phyloP scores from a whole-genome alignment of 2,888 invertebrate genomes.

The Anoncus sp. region DNA sequence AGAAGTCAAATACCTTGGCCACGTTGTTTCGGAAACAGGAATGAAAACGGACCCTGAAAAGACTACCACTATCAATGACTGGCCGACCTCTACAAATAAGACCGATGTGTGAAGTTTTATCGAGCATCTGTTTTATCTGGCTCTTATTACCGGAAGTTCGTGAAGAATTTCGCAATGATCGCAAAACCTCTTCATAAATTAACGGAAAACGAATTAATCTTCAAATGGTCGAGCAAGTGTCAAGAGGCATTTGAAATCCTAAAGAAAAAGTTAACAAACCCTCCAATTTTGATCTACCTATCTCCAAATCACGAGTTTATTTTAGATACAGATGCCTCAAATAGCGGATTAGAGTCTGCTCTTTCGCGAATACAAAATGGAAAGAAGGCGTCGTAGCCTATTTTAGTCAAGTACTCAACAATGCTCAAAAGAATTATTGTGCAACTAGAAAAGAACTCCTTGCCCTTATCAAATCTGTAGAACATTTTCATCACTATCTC shows the following conservation, averaged over 20 bases:
- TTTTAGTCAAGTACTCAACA: slow-evolving; percentile 29
- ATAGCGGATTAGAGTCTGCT: slow-evolving; percentile 31
- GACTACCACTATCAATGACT: slow-evolving; percentile 18
- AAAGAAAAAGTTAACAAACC: slow-evolving; percentile 8
- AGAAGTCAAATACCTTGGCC: slow-evolving; percentile 18
- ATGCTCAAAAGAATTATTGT: slow-evolving; percentile 59
- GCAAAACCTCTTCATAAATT: slow-evolving; percentile 25
- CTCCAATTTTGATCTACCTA: slow-evolving; percentile 50
- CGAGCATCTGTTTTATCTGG: too few species aligned
- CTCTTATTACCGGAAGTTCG: slow-evolving; percentile 28
- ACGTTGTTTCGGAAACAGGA: slow-evolving; percentile 6
- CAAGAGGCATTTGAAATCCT: not conserved
- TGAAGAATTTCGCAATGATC: slow-evolving; percentile 19
- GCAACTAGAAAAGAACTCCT: slow-evolving; percentile 61
- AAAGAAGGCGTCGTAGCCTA: slow-evolving; percentile 43
- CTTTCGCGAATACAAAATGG: slow-evolving; percentile 34
- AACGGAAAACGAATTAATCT: slow-evolving; percentile 14
- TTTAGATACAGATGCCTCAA: slow-evolving; percentile 41
- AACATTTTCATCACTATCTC: slow-evolving; percentile 74
- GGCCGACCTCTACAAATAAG: slow-evolving; percentile 31
- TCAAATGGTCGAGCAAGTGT: not conserved
- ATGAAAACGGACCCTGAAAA: slow-evolving; percentile 26
- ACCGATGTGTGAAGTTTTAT: slow-evolving; percentile 8
- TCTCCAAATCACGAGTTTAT: not conserved
- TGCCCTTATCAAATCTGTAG: slow-evolving; percentile 27